Evolutionary conservation across 2,797 vertebrate genomes (phyloP), one percentile per base, ranked within the genome.

Genomic region (Neosilurus mollespiculum): DNA sequence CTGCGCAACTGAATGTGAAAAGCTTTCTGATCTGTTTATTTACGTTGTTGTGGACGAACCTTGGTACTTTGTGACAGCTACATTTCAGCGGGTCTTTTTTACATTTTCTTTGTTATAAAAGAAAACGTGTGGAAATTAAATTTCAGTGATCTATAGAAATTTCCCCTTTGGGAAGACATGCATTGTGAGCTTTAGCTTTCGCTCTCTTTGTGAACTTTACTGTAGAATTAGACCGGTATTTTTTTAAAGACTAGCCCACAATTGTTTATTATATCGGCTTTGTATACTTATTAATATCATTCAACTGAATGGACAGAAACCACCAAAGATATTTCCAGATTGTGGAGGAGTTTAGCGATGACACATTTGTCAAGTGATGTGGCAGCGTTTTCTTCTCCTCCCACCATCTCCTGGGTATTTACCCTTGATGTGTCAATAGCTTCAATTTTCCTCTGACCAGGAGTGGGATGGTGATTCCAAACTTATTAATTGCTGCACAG

Each of bases 281-380:
- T 91, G 90, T 92, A 89, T 93, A 89, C 92, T 91, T 90, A 87
- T 90, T 90, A 92, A 92, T 92, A 91, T 73, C 91, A 93, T 95
- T 92, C 89, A 91, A 91, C 92, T 92, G 85, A 92, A 90, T 88
- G 87, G 81, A 89, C 91, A 87, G 88, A 89, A 93, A 91, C 56
- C 20, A 14, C 90, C 90, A 92, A 92, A 93, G 92, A 90, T 90
- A 86, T 90, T 87, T 91, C 87, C 88, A 83, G 81, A 58, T 83
- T 90, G 90, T 69, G 88, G 87, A 92, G 92, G 91, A 93, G 90
- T 87, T 76, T 84, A 71, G 69, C 70, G 51, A 65, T 75, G 85
- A 81, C 72, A 80, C 78, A 85, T 87, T 85, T 85, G 90, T 89
- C 90, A 83, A 89, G 89, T 88, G 56, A 82, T 85, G 88, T 90